Conservation (phyloP, 2,888 invertebrate genomes). For the Lordiphosa fenestrarum region DNA sequence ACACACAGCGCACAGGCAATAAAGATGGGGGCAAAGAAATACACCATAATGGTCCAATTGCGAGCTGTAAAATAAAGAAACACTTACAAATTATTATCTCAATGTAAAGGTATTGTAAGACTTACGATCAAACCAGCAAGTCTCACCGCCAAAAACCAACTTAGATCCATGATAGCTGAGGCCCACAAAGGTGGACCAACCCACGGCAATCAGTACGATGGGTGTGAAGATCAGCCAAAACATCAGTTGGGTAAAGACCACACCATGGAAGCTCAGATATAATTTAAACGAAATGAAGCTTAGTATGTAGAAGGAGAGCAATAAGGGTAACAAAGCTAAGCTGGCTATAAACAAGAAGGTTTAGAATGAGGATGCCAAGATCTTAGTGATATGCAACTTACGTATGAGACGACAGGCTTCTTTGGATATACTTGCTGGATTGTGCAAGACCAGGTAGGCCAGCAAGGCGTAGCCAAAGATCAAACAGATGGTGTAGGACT, state of each 20-base stretch:
- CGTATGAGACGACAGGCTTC: slow-evolving; percentile 63
- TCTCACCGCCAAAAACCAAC: slow-evolving; percentile 82
- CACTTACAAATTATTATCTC: too few species aligned
- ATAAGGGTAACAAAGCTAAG: slow-evolving; percentile 60
- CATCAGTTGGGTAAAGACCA: slow-evolving; percentile 70
- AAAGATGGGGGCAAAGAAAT: slow-evolving; percentile 76
- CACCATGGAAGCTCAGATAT: slow-evolving; percentile 72
- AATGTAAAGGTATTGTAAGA: neutral
- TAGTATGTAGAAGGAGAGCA: slow-evolving; percentile 72
- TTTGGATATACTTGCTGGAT: slow-evolving; percentile 66
- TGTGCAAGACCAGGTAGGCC: slow-evolving; percentile 68
- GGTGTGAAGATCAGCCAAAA: slow-evolving; percentile 75
- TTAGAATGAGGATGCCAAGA: neutral
- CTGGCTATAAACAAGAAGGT: slow-evolving; percentile 45
- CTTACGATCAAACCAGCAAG: slow-evolving; percentile 84
- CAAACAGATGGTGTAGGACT: slow-evolving; percentile 67
- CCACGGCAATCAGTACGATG: slow-evolving; percentile 62
- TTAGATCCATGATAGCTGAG: slow-evolving; percentile 64
- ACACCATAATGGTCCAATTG: slow-evolving; percentile 75
- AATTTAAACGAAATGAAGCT: slow-evolving; percentile 74
- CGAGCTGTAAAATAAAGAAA: slow-evolving; percentile 55
- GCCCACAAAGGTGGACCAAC: slow-evolving; percentile 70
- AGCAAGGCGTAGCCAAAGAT: slow-evolving; percentile 72
- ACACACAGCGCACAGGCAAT: slow-evolving; percentile 64
- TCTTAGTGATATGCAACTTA: slow-evolving; percentile 36